Percentiles rank a stretch among this genome's conserved stretches.
phyloP scores from a whole-genome alignment of 2,113 vertebrate genomes.

The Hemiprocne comata region DNA sequence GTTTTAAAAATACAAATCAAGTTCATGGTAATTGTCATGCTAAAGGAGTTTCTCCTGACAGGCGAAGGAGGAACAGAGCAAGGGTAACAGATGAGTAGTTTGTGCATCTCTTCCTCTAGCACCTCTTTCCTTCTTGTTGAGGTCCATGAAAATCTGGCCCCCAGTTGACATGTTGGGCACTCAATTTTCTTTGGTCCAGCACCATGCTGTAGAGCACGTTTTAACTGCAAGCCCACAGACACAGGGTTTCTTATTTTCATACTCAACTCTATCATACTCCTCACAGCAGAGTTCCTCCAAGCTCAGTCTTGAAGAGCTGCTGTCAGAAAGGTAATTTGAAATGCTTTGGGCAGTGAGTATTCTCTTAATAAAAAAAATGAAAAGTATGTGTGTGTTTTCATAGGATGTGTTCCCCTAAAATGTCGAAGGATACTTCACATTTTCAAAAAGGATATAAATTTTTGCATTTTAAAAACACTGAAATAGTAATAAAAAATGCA shows the following conservation, averaged over 20 bases:
- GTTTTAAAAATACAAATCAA: neutral
- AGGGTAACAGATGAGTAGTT: neutral
- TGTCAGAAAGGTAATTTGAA: neutral
- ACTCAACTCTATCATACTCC: neutral
- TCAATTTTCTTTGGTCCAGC: neutral
- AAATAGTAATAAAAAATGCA: neutral
- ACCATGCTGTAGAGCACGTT: neutral
- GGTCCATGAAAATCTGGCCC: rapidly evolving
- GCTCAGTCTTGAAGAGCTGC: neutral
- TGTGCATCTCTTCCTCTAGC: neutral
- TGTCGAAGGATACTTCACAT: neutral
- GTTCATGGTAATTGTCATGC: neutral
- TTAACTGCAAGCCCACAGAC: neutral
- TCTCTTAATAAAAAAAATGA: neutral
- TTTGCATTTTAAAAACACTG: neutral
- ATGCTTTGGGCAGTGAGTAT: neutral
- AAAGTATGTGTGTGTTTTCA: neutral
- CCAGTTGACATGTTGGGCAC: neutral
- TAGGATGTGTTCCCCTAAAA: neutral
- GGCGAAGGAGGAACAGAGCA: neutral
- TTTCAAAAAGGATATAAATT: neutral
- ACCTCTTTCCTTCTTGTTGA: neutral
- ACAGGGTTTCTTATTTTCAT: neutral
- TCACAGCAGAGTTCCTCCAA: neutral
- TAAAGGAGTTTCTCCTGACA: neutral